Conservation (phyloP, 2,888 invertebrate species). For the Mesochorus sp. region DNA sequence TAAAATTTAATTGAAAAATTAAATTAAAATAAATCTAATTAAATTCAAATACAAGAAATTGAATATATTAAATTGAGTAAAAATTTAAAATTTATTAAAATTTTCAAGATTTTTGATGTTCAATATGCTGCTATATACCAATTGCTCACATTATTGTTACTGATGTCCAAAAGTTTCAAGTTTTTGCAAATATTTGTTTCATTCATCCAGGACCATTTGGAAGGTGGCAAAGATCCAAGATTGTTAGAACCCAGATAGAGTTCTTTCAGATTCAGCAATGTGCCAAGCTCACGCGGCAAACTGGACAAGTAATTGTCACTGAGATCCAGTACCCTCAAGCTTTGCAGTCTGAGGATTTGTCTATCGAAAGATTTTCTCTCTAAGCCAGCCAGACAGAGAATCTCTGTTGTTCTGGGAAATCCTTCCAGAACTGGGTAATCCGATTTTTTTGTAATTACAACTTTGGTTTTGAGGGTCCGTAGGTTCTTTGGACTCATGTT, state of each 20-base stretch:
- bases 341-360: conserved; percentile 87
- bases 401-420: conserved; percentile 87
- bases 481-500: conserved; percentile 82
- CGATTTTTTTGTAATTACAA: conserved; percentile 85
- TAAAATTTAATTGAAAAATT: not conserved
- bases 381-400: conserved; percentile 85
- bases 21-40: too few relatives aligned
- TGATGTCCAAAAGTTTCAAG: conserved; percentile 86
- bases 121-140: conserved; percentile 6
- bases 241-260: conserved; percentile 86
- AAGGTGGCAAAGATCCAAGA: conserved; percentile 83
- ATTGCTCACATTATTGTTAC: conserved; percentile 84
- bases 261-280: conserved; percentile 85
- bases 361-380: conserved; percentile 86
- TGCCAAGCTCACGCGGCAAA: conserved; percentile 88
- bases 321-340: conserved; percentile 87
- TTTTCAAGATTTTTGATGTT: not conserved
- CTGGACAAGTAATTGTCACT: conserved; percentile 88
- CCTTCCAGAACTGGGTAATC: conserved; percentile 88
- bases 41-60: too few relatives aligned
- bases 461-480: conserved; percentile 83
- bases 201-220: conserved; percentile 87
- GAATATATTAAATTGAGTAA: too few relatives aligned
- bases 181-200: conserved; percentile 83
- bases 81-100: too few relatives aligned